Evolutionary conservation across 2,888 invertebrate genomes (phyloP).

Genomic region (Rambutsinella grinnellia): DNA sequence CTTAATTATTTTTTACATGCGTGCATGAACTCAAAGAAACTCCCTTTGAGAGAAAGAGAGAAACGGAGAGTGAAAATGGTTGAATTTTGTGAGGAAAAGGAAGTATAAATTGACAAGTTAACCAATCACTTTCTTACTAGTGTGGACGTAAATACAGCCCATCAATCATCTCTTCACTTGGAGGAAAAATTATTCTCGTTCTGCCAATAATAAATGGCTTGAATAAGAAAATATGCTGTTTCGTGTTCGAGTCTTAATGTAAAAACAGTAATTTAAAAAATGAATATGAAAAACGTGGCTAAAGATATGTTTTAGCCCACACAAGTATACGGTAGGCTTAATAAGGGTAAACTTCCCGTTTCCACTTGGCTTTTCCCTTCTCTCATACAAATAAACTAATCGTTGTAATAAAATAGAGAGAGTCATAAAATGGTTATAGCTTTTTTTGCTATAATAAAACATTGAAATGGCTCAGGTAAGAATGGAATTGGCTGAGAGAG

Average conservation of each 20-base stretch:
- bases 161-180: constrained; percentile 54
- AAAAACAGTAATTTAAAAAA: too few relatives aligned
- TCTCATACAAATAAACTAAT: background rate
- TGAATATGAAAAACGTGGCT: too few relatives aligned
- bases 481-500: background rate
- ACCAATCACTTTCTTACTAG: constrained; percentile 30
- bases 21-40: background rate
- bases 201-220: background rate
- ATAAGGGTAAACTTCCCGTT: background rate
- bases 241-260: background rate
- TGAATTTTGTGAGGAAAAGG: background rate
- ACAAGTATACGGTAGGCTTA: constrained; percentile 7
- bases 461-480: background rate
- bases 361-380: background rate
- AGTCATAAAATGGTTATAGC: background rate
- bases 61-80: background rate
- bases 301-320: constrained; percentile 17
- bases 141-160: constrained; percentile 35
- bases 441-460: background rate
- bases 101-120: constrained; percentile 22
- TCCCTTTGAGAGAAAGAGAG: background rate
- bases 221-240: background rate
- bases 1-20: background rate
- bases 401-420: background rate
- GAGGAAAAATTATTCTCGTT: background rate